Conservation (phyloP, 1,140 invertebrate species). For the Temnothorax curvispinosus region DNA sequence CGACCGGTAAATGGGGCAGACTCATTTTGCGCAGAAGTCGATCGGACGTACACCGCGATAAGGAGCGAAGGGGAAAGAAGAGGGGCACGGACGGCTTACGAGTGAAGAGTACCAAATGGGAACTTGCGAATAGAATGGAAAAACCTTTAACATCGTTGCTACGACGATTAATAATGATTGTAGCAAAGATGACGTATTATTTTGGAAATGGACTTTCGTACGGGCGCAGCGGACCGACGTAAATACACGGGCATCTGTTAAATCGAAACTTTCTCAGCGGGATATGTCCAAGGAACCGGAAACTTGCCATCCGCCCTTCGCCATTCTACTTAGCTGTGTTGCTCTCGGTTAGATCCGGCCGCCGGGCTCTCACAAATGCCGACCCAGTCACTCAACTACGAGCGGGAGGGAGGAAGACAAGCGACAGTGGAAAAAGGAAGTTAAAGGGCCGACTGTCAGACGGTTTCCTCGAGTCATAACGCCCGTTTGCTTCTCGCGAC, state of each 20-base stretch:
- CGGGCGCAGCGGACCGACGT: not conserved
- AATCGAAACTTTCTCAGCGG: slow-evolving; percentile 81
- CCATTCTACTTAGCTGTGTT: slow-evolving; percentile 47
- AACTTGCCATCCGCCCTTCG: slow-evolving; percentile 66
- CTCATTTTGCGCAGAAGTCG: slow-evolving; percentile 37
- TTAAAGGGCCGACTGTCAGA: slow-evolving; percentile 65
- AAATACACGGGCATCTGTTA: slow-evolving; percentile 66
- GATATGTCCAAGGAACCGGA: slow-evolving; percentile 77
- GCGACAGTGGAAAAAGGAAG: slow-evolving; percentile 49
- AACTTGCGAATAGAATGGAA: slow-evolving; percentile 22
- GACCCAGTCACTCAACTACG: slow-evolving; percentile 47
- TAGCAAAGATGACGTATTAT: slow-evolving; percentile 40
- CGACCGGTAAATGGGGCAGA: slow-evolving; percentile 29
- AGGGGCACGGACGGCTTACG: not conserved
- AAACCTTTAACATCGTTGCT: slow-evolving; percentile 9
- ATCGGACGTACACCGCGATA: slow-evolving; percentile 40
- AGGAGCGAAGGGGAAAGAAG: not conserved
- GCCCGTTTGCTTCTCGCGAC: slow-evolving; percentile 47
- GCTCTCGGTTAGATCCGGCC: slow-evolving; percentile 20
- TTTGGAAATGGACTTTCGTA: slow-evolving; percentile 33
- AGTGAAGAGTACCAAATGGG: slow-evolving; percentile 8
- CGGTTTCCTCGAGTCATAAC: slow-evolving; percentile 62
- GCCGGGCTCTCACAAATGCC: slow-evolving; percentile 69
- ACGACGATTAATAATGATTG: slow-evolving; percentile 38
- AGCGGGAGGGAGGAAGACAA: slow-evolving; percentile 2